Conservation (phyloP, 2,113 vertebrate genomes). For the Sapayoa aenigma region DNA sequence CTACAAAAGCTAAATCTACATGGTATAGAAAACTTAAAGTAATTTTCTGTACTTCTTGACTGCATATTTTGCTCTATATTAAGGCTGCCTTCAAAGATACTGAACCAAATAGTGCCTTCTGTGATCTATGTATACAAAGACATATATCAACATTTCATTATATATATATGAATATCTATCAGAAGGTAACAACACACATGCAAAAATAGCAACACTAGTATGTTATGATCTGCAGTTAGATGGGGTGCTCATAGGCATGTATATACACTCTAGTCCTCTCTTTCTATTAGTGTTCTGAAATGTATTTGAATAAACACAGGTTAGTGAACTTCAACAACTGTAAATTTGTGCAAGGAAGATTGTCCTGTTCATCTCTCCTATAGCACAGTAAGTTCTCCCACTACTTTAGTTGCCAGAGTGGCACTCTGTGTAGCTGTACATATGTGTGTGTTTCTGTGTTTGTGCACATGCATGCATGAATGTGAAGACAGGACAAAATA, state of each 20-base stretch:
- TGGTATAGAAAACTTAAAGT: neutral
- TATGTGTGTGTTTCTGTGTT: neutral
- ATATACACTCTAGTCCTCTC: neutral
- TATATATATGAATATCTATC: neutral
- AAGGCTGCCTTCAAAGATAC: neutral
- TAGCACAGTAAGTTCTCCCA: neutral
- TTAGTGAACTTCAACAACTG: neutral
- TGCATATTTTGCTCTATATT: neutral
- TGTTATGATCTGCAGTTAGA: neutral
- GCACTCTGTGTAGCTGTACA: neutral
- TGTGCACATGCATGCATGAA: rapidly evolving
- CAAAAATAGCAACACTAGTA: neutral
- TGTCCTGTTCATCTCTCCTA: neutral
- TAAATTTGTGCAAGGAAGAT: neutral
- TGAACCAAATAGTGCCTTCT: neutral
- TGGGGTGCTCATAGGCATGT: neutral
- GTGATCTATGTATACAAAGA: neutral
- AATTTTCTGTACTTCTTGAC: neutral
- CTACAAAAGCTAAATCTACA: neutral
- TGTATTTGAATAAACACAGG: neutral
- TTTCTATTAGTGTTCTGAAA: neutral
- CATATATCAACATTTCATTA: neutral
- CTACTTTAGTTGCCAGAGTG: neutral
- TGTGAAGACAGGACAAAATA: neutral
- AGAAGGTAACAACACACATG: neutral